Conservation (phyloP, 2,797 vertebrate genomes). For the Nasua narica region DNA sequence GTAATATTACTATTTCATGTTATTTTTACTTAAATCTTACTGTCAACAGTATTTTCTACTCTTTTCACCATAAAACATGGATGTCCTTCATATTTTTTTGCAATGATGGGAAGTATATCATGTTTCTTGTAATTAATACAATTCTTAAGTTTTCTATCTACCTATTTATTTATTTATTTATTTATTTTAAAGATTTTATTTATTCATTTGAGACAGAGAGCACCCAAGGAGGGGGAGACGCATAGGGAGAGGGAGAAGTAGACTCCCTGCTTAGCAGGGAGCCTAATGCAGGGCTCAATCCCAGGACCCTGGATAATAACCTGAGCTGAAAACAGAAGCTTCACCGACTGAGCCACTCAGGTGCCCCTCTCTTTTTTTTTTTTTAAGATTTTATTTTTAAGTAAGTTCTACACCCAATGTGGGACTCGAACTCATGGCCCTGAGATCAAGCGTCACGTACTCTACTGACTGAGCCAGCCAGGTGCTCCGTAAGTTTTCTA, state of each 20-base stretch:
- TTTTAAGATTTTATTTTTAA: background rate
- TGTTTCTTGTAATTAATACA: conserved; percentile 11
- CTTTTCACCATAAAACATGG: conserved; percentile 1
- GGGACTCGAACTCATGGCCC: background rate
- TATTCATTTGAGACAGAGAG: background rate
- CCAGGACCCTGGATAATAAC: too few relatives aligned
- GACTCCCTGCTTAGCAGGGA: too few relatives aligned
- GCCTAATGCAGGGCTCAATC: too few relatives aligned
- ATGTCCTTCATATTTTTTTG: conserved; percentile 8
- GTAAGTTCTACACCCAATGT: background rate
- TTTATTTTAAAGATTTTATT: background rate
- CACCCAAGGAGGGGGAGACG: too few relatives aligned
- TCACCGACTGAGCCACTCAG: too few relatives aligned
- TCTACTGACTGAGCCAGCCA: background rate
- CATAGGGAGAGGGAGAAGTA: too few relatives aligned
- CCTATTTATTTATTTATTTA: background rate
- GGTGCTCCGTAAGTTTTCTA: background rate
- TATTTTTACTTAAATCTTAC: conserved; percentile 36
- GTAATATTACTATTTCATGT: background rate
- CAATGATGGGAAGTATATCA: background rate
- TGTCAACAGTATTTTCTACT: background rate
- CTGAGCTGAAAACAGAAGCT: too few relatives aligned
- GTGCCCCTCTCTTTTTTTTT: background rate
- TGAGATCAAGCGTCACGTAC: background rate
- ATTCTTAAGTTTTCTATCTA: background rate